Conservation (phyloP, 2,888 invertebrate genomes). For the Idaea straminata region DNA sequence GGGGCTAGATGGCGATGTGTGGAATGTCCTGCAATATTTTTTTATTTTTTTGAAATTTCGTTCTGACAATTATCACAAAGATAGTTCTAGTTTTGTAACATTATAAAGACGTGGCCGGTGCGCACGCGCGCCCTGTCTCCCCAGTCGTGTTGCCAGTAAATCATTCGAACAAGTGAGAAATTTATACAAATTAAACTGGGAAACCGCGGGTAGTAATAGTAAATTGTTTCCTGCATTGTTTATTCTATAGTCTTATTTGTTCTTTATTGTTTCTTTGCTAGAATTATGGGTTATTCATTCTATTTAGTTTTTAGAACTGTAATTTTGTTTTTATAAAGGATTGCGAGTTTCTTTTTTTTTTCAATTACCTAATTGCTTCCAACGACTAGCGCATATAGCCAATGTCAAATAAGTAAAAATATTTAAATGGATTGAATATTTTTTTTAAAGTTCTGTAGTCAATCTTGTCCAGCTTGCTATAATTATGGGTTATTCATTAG, state of each 20-base stretch:
- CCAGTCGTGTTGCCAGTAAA: slow-evolving; percentile 20
- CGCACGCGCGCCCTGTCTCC: slow-evolving; percentile 34
- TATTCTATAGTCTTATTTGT: background rate
- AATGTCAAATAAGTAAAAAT: too few relatives aligned
- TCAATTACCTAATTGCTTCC: too few relatives aligned
- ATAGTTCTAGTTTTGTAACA: background rate
- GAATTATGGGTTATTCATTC: background rate
- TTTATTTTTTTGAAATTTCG: background rate
- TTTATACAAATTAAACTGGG: background rate
- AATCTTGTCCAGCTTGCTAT: too few relatives aligned
- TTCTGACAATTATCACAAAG: background rate
- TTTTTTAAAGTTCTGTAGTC: too few relatives aligned
- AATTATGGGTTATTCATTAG: background rate
- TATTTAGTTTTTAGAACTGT: too few relatives aligned
- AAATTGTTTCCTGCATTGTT: background rate
- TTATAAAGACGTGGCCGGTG: slow-evolving; percentile 24
- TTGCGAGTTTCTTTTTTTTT: too few relatives aligned
- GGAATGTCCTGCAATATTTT: too few relatives aligned
- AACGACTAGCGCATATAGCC: too few relatives aligned
- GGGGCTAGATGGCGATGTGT: too few relatives aligned
- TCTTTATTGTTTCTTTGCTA: background rate
- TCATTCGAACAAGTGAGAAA: slow-evolving; percentile 23
- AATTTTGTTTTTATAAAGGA: too few relatives aligned
- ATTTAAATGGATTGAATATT: too few relatives aligned
- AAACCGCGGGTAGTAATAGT: background rate